Evolutionary conservation across 37 sponge, comb jelly and placozoan genomes (phyloP).

Genomic region (Halichondria panicea): DNA sequence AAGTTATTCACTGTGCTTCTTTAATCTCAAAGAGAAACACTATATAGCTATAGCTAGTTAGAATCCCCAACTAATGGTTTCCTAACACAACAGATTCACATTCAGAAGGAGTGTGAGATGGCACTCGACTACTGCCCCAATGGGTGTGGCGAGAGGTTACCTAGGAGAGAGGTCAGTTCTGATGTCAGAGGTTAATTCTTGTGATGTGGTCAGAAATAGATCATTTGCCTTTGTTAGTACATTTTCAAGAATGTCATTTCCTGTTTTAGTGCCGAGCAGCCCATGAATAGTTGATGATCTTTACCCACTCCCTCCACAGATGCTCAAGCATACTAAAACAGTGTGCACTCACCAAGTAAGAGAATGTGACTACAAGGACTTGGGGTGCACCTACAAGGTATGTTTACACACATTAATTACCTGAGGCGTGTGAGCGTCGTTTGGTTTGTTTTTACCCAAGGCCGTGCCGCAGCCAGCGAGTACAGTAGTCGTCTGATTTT

Average conservation of each 20-base stretch:
- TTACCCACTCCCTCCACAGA: background rate
- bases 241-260: no score
- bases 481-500: no score
- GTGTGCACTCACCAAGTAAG: no score
- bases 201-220: no score
- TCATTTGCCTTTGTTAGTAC: no score
- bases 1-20: conserved; percentile 6
- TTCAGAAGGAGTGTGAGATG: conserved; percentile 31
- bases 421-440: no score
- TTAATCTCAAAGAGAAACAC: background rate
- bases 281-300: background rate
- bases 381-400: conserved; percentile 33
- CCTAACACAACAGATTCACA: conserved; percentile 47
- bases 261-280: no score
- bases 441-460: no score
- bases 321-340: background rate
- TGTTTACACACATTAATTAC: background rate
- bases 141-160: conserved; percentile 56
- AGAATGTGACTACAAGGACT: conserved; percentile 21
- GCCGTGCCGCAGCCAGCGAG: no score
- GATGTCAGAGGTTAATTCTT: no score
- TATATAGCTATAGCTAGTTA: background rate
- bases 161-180: conserved; percentile 56
- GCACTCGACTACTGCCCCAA: conserved; percentile 25
- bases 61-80: background rate